These are phyloP conservation scores for Actinia equina DNA, from an alignment of 64 coral and sea anemone species.

Conservation along the genomic window DNA sequence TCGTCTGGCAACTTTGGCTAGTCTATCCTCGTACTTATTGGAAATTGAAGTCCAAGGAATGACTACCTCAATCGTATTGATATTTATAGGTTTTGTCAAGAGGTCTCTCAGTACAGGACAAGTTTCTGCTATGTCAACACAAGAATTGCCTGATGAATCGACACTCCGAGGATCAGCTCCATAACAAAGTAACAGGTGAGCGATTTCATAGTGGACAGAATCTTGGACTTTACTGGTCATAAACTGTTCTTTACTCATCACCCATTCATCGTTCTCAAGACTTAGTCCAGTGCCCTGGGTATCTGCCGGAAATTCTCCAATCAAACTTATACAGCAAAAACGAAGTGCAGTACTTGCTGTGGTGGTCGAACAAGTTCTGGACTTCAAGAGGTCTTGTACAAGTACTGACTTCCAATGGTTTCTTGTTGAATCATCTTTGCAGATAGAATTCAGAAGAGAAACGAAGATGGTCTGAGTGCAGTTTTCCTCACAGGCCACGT, in stretches of 20 bases:
- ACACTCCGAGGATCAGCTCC: neutral
- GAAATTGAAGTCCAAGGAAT: neutral
- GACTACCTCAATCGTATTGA: neutral
- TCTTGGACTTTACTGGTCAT: no score
- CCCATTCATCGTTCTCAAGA: no score
- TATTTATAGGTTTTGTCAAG: neutral
- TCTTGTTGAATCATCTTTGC: neutral
- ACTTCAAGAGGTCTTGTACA: neutral
- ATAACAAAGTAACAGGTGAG: neutral
- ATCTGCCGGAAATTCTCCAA: neutral
- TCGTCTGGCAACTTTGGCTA: neutral
- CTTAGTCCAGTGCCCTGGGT: no score
- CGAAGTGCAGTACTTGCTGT: neutral
- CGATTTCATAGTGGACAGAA: neutral
- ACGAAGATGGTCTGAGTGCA: no score
- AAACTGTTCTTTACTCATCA: no score
- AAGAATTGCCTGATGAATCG: neutral
- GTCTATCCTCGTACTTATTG: neutral
- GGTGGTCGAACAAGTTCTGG: neutral
- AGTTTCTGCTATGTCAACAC: neutral
- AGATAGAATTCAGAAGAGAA: neutral
- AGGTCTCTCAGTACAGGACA: neutral
- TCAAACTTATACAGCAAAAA: neutral
- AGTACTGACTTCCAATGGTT: neutral
- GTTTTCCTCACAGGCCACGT: neutral